Evolutionary conservation across 2,888 invertebrate species (phyloP).

Genomic region (Pycnomerus fuliginosus): DNA sequence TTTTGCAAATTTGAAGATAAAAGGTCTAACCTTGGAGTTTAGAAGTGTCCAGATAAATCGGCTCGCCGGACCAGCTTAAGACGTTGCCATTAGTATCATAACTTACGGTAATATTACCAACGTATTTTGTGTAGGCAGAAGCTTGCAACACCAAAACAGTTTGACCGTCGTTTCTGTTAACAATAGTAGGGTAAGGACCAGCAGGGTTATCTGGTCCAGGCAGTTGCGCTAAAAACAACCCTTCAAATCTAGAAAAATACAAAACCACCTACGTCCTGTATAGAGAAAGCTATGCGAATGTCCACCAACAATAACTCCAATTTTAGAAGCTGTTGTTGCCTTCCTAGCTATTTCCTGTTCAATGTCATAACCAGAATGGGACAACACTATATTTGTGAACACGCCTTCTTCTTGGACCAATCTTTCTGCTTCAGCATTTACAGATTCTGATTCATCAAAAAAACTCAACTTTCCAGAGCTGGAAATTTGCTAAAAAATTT

Average conservation of each 20-base stretch:
- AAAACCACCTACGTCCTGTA: constrained; percentile 53
- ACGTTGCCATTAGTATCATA: constrained; percentile 69
- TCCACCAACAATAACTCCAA: constrained; percentile 81
- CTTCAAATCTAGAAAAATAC: no score
- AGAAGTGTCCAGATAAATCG: constrained; percentile 63
- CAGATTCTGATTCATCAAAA: constrained; percentile 65
- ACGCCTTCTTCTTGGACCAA: constrained; percentile 62
- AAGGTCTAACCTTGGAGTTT: constrained; percentile 62
- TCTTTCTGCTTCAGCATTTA: constrained; percentile 66
- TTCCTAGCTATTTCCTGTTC: constrained; percentile 66
- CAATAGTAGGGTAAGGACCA: constrained; percentile 70
- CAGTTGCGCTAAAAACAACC: no score
- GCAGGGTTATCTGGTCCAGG: constrained; percentile 56
- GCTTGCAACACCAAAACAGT: constrained; percentile 70
- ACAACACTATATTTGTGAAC: constrained; percentile 77
- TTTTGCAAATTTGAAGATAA: background rate
- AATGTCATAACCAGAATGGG: constrained; percentile 74
- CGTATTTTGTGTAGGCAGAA: constrained; percentile 69
- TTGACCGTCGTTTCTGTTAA: constrained; percentile 57
- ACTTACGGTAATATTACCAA: constrained; percentile 72
- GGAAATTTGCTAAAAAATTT: constrained; percentile 60
- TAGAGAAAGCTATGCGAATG: constrained; percentile 81
- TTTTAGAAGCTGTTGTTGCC: constrained; percentile 58
- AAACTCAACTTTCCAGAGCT: constrained; percentile 67
- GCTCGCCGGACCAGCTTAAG: constrained; percentile 64